These are phyloP conservation scores for Scaptomyza tumidula DNA, from an alignment of 2,888 invertebrate species.

Conservation along the genomic window DNA sequence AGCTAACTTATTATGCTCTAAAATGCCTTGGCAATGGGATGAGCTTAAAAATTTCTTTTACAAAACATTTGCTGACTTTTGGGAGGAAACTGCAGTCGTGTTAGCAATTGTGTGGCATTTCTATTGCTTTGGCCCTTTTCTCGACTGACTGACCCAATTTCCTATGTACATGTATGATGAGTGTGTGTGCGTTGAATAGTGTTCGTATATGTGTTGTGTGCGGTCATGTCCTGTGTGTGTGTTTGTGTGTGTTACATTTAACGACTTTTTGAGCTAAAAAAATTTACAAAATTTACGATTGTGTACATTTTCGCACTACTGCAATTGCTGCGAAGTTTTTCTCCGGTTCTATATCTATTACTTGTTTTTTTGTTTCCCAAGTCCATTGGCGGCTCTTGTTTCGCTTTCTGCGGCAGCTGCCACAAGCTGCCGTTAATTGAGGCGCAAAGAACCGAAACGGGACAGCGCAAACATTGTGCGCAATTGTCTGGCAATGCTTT, in stretches of 20 bases:
- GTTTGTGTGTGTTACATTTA: conserved; percentile 64
- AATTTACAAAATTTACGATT: conserved; percentile 76
- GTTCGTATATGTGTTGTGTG: conserved; percentile 17
- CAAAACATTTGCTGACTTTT: conserved; percentile 40
- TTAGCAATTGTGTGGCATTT: conserved; percentile 60
- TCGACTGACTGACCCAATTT: conserved; percentile 66
- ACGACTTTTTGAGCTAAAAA: conserved; percentile 78
- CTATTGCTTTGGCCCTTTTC: conserved; percentile 41
- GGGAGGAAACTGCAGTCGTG: conserved; percentile 14
- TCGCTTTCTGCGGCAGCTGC: conserved; percentile 51
- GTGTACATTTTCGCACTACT: conserved; percentile 65
- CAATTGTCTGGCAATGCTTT: conserved; percentile 65
- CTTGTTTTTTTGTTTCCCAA: conserved; percentile 12
- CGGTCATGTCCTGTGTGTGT: conserved; percentile 21
- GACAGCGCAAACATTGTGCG: conserved; percentile 44
- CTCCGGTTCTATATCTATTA: conserved; percentile 14
- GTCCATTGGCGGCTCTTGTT: conserved; percentile 22
- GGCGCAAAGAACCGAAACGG: conserved; percentile 60
- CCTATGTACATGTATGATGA: conserved; percentile 19
- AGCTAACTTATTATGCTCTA: conserved; percentile 49
- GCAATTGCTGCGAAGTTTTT: conserved; percentile 29
- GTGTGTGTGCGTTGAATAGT: conserved; percentile 10
- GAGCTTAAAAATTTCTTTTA: conserved; percentile 3
- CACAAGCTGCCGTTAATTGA: conserved; percentile 70
- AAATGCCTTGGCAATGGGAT: conserved; percentile 17